Percentiles rank a stretch among this genome's conserved stretches.
phyloP scores from a whole-genome alignment of 2,888 invertebrate species.

The Ptilodon capucinus region DNA sequence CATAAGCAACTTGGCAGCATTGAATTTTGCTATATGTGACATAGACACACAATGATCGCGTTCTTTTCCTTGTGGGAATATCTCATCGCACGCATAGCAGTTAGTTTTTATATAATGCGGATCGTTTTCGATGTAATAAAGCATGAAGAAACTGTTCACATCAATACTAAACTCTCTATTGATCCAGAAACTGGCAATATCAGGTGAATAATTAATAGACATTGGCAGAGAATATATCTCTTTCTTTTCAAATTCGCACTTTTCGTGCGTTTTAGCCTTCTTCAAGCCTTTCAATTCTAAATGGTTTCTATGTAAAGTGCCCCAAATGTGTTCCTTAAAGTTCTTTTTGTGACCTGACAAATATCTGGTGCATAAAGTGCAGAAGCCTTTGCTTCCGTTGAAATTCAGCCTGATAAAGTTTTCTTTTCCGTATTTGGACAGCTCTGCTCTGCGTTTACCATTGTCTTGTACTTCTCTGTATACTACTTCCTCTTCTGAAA shows the following conservation, averaged over 20 bases:
- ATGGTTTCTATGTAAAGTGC: constrained; percentile 44
- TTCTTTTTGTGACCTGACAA: constrained; percentile 42
- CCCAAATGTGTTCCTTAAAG: constrained; percentile 48
- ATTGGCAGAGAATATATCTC: not conserved
- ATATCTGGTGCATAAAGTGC: constrained; percentile 48
- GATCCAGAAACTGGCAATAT: constrained; percentile 31
- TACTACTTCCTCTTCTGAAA: constrained; percentile 13
- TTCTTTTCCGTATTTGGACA: constrained; percentile 47
- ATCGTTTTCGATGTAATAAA: constrained; percentile 30
- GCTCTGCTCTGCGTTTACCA: constrained; percentile 47
- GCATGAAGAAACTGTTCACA: constrained; percentile 39
- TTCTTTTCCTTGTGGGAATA: constrained; percentile 28
- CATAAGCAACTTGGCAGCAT: constrained; percentile 35
- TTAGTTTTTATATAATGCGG: constrained; percentile 34
- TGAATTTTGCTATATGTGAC: constrained; percentile 41
- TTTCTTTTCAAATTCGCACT: not conserved
- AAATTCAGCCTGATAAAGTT: constrained; percentile 53
- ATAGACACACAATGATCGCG: constrained; percentile 39
- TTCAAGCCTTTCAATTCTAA: constrained; percentile 44
- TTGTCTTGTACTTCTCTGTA: constrained; percentile 28
- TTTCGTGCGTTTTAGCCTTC: constrained; percentile 24
- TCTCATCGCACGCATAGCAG: constrained; percentile 50
- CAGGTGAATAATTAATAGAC: constrained; percentile 9
- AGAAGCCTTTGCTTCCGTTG: constrained; percentile 54
- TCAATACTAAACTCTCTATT: constrained; percentile 33